phyloP scores from a whole-genome alignment of 2,888 invertebrate genomes.

The Lumbricus terrestris region DNA sequence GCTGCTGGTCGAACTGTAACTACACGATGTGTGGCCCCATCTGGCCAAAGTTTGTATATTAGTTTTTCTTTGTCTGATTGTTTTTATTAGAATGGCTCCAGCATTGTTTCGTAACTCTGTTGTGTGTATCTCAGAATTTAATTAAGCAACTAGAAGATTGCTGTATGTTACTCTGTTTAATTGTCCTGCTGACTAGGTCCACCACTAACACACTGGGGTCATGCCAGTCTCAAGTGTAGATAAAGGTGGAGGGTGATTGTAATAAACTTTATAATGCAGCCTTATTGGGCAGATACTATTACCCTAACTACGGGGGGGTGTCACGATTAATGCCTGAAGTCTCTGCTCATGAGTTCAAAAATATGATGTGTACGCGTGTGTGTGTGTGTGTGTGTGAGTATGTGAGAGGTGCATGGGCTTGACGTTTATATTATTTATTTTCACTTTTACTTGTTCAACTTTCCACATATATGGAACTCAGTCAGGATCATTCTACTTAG shows the following conservation, averaged over 20 bases:
- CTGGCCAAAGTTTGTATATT: constrained; percentile 33
- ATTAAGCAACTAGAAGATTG: neutral
- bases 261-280: too few relatives aligned
- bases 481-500: too few relatives aligned
- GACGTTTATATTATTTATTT: neutral
- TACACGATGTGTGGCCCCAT: constrained; percentile 82
- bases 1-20: constrained; percentile 92
- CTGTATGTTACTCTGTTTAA: neutral
- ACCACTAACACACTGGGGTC: too few relatives aligned
- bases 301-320: neutral
- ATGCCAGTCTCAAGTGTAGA: too few relatives aligned
- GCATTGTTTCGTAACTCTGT: neutral
- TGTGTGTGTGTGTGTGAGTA: too few relatives aligned
- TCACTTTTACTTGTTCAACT: neutral
- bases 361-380: neutral
- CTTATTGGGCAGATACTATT: too few relatives aligned
- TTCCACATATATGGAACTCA: too few relatives aligned
- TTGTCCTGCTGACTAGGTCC: too few relatives aligned
- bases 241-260: too few relatives aligned
- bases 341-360: neutral
- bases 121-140: neutral
- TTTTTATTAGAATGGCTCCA: neutral
- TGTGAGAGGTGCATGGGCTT: neutral
- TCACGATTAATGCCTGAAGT: neutral
- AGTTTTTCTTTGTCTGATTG: neutral